Conservation (phyloP, 2,113 vertebrate genomes). For the Empidonax alnorum region DNA sequence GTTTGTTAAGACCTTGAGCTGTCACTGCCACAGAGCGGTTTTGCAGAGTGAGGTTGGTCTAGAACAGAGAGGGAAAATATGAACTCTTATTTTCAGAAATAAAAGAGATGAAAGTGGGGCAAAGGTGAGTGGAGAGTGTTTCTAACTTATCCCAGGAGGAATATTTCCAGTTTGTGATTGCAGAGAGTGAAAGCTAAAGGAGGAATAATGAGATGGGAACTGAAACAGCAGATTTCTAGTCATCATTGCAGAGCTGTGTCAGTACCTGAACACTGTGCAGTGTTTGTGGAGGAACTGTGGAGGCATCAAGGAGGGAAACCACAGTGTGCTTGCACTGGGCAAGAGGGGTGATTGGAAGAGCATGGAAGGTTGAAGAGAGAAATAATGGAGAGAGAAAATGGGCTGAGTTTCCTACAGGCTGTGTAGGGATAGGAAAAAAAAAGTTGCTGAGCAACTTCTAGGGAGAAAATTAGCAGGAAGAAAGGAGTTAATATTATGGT, state of each 20-base stretch:
- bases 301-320: background rate
- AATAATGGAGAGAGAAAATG: background rate
- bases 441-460: background rate
- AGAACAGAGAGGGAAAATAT: background rate
- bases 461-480: background rate
- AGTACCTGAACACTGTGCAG: background rate
- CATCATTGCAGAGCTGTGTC: background rate
- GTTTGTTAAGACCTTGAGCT: background rate
- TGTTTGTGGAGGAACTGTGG: background rate
- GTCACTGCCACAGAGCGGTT: background rate
- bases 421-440: background rate
- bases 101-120: background rate
- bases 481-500: background rate
- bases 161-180: background rate
- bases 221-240: background rate
- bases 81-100: background rate
- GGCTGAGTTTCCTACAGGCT: background rate
- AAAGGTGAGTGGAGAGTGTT: background rate
- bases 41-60: background rate
- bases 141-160: background rate
- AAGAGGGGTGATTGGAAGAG: background rate
- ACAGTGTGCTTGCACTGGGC: background rate
- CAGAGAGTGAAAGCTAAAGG: background rate
- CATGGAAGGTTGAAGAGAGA: background rate
- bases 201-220: background rate